These are phyloP conservation scores for Gobius niger DNA, from an alignment of 2,113 vertebrate genomes.

Conservation along the genomic window DNA sequence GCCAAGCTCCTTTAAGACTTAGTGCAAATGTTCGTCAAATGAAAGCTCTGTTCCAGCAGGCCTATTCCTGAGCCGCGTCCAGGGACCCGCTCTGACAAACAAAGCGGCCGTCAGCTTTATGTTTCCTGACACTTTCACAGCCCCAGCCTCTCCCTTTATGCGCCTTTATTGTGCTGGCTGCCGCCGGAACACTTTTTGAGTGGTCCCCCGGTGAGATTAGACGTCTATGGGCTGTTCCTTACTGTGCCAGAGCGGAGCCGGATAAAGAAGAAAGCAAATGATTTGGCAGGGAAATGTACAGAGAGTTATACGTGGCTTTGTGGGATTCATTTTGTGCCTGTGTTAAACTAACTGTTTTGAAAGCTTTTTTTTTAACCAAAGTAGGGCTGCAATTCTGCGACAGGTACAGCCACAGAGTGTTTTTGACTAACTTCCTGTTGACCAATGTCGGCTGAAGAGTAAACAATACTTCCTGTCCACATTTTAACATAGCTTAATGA, in stretches of 20 bases:
- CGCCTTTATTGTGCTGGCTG: conserved; percentile 29
- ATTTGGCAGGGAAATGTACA: not conserved
- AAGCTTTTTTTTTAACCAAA: no score
- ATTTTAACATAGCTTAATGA: no score
- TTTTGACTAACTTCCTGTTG: no score
- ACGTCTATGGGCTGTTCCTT: conserved; percentile 7
- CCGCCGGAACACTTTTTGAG: conserved; percentile 38
- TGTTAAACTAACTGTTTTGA: not conserved
- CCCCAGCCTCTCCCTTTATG: conserved; percentile 25
- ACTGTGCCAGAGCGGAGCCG: conserved; percentile 5
- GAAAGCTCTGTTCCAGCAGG: not conserved
- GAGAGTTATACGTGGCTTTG: not conserved
- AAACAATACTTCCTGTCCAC: no score
- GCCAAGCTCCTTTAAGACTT: not conserved
- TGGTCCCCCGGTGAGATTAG: conserved; percentile 32
- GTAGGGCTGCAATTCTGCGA: no score
- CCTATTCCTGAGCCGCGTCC: not conserved
- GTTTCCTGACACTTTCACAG: conserved; percentile 41
- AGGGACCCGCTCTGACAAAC: conserved; percentile 15
- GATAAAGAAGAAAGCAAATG: conserved; percentile 25
- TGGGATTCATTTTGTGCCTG: not conserved
- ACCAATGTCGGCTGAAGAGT: no score
- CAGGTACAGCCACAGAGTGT: no score
- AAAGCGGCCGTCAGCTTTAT: conserved; percentile 26
- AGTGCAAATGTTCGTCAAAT: not conserved